Base-by-base conservation (phyloP, 2,797 vertebrate genomes). In the Erithacus rubecula region DNA sequence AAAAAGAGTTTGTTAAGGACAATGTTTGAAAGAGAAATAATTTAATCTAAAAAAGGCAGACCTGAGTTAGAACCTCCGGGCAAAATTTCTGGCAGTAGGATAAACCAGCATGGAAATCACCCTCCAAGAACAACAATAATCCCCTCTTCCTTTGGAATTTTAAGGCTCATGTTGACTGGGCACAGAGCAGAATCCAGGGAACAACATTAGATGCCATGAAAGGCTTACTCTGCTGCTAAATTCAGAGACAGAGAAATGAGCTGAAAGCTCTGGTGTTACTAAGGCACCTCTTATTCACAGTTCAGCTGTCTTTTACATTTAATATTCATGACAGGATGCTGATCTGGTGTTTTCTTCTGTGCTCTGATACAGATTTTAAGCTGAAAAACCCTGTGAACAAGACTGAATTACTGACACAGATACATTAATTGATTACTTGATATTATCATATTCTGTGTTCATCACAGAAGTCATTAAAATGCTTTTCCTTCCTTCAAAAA, bases 31-130 rank as follows among this genome's bases (percentile, higher is more conserved):
- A 93, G 47, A 78, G 24, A 92, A 94, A 82, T 67, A 60, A 70
- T 87, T 93, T 93, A 84, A 84, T 69, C 47, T 10, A 43, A 75
- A 95, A 93, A 92, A 69, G 17, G 30, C 58, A 89, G 84, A 93
- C 37, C 65, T 74, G 88, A 79, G n/a, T 81, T 27, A 62, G 79
- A 87, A 89, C 11, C 44, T 84, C 49, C 0, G 0, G 77, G 59
- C 67, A 86, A 75, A 82, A 39, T 72, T 87, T 82, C 64, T 89
- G 64, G 20, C 49, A 49, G 51, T 37, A 56, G 46, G 39, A 83
- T 81, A 34, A 22, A 63, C 15, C 56, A 71, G 36, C 60, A 26
- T 34, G 67, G 77, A 83, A 59, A 87, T 63, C 1, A 4, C 47
- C 29, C 56, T 91, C 75, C 70, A 67, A 82, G 43, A 74, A 49